Evolutionary conservation across 2,888 invertebrate genomes (phyloP).

Genomic region (Drosophila anceps): DNA sequence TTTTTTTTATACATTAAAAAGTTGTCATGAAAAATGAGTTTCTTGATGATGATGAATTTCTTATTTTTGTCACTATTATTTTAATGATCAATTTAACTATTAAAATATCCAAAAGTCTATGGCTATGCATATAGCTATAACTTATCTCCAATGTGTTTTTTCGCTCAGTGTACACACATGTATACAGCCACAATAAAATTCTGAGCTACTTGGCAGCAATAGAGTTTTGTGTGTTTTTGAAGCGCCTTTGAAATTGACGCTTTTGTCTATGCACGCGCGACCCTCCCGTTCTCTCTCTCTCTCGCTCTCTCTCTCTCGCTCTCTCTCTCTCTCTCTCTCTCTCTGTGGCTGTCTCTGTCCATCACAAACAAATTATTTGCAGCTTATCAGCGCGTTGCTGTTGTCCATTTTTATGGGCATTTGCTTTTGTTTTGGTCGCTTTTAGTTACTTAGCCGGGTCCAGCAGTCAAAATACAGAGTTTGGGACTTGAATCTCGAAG

Average conservation of each 20-base stretch:
- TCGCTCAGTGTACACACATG: constrained; percentile 4
- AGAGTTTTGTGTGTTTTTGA: constrained; percentile 61
- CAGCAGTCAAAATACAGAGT: constrained; percentile 13
- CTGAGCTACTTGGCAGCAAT: constrained; percentile 52
- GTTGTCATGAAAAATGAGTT: no score
- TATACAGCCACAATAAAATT: not conserved
- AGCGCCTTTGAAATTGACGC: constrained; percentile 75
- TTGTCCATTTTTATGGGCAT: constrained; percentile 81
- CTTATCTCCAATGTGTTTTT: not conserved
- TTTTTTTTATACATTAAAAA: no score
- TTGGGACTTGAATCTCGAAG: constrained; percentile 21
- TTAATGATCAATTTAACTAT: not conserved
- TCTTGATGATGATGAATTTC: no score
- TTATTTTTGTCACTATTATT: no score
- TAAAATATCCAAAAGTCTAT: no score
- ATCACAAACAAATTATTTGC: constrained; percentile 78
- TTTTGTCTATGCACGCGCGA: constrained; percentile 51
- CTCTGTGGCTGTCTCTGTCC: constrained; percentile 4
- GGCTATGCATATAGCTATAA: no score
- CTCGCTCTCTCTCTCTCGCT: not conserved
- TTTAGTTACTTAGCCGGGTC: constrained; percentile 69
- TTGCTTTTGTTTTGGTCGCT: constrained; percentile 73
- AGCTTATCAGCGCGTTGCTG: constrained; percentile 79
- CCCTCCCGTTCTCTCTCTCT: not conserved
- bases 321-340: not conserved